Evolutionary conservation across 1,140 invertebrate species (phyloP).

Genomic region (Palaemon carinicauda): DNA sequence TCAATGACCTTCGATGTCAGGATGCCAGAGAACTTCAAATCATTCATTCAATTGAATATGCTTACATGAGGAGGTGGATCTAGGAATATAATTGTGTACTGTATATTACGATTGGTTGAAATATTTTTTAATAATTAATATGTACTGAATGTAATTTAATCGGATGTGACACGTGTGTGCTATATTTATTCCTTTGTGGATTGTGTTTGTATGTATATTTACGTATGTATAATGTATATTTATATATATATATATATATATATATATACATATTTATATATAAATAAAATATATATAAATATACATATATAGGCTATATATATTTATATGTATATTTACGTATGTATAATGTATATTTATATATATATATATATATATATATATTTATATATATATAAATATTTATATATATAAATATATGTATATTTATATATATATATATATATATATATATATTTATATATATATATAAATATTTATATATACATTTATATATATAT

Average conservation of each 20-base stretch:
- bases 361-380: constrained; percentile 21
- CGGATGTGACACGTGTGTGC: too few relatives aligned
- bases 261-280: background rate
- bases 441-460: background rate
- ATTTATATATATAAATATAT: background rate
- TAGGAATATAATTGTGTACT: too few relatives aligned
- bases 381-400: background rate
- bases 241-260: background rate
- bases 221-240: background rate
- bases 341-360: background rate
- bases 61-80: too few relatives aligned
- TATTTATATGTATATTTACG: background rate
- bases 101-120: too few relatives aligned
- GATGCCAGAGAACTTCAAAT: too few relatives aligned
- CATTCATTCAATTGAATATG: too few relatives aligned
- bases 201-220: background rate
- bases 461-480: background rate
- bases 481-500: background rate
- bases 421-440: background rate
- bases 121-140: too few relatives aligned
- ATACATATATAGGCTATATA: background rate
- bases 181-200: too few relatives aligned
- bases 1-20: too few relatives aligned
- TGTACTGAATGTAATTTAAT: too few relatives aligned
- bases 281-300: background rate